phyloP scores from a whole-genome alignment of 2,888 invertebrate species.

The Drosophila subquinaria region DNA sequence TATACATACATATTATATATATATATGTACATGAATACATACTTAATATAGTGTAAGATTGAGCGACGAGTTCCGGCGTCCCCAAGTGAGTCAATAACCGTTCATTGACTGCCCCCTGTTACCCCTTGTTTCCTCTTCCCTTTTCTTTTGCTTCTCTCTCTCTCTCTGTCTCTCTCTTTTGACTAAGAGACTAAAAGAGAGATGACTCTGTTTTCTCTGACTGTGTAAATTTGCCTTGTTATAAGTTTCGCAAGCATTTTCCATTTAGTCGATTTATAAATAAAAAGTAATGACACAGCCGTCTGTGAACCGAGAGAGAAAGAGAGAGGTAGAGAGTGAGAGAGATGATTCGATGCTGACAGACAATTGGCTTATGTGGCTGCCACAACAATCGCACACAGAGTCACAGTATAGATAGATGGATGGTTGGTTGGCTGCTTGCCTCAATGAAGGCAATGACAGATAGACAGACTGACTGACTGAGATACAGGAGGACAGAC shows the following conservation, averaged over 20 bases:
- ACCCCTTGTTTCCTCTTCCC: neutral
- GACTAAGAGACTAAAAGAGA: constrained; percentile 20
- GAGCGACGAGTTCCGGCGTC: constrained; percentile 29
- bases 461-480: constrained; percentile 35
- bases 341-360: constrained; percentile 47
- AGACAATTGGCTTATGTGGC: constrained; percentile 77
- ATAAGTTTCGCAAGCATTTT: constrained; percentile 87
- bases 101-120: constrained; percentile 38
- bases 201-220: constrained; percentile 29
- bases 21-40: constrained; percentile 4
- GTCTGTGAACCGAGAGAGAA: constrained; percentile 38
- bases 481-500: constrained; percentile 16
- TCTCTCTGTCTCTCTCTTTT: neutral
- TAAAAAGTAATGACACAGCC: constrained; percentile 91
- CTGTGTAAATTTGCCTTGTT: constrained; percentile 72
- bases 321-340: constrained; percentile 2
- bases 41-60: constrained; percentile 53
- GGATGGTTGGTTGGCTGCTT: constrained; percentile 5
- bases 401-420: constrained; percentile 7
- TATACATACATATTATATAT: too few species aligned
- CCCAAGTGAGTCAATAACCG: constrained; percentile 63
- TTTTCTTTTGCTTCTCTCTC: neutral
- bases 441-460: constrained; percentile 23
- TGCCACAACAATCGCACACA: constrained; percentile 19
- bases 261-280: constrained; percentile 94